Evolutionary conservation across 1,140 invertebrate genomes (phyloP), one percentile per base, ranked within the genome.

Genomic region (Zaprionus lachaisei): DNA sequence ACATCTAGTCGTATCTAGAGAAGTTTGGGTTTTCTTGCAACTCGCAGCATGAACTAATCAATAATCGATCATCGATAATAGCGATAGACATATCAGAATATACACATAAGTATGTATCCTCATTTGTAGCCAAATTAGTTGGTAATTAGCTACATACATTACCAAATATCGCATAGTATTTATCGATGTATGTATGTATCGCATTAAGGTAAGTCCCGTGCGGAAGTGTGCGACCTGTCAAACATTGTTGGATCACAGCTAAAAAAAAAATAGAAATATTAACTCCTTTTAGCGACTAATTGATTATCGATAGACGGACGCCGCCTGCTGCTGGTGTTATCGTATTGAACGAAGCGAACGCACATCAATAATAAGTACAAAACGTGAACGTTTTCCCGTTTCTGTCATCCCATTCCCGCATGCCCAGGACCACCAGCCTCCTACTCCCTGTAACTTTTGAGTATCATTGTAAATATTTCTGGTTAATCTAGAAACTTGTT

Each of bases 1-100:
- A 24, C 47, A 51, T 51, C 47, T 51, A 51, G 47, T 51, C 47
- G 47, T 51, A 51, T 51, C 47, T 51, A 51, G 47, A 51, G 47
- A 51, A 51, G 47, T 51, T 51, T 51, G 47, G 47, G 47, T 24
- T 51, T 51, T 51, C 47, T 51, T 51, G 47, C 47, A 22, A 51
- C 47, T 22, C 24, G 47, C 47, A 51, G 47, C 47, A 51, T 51
- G 47, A 22, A 51, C 11, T 51, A 6, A 51, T 51, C 47, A 51
- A 24, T 51, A 51, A 12, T 51, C 47, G 22, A 51, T 51, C 17
- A 51, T 51, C 47, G 47, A 24, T 51, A 51, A 51, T 51, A 51
- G 47, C 47, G 47, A 51, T 51, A 20, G 47, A 22, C 47, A 22
- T 12, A 51, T 51, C 47, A 51, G 47, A 51, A 24, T 51, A 51